Evolutionary conservation across 2,797 vertebrate genomes (phyloP).

Genomic region (Bovichtus variegatus): DNA sequence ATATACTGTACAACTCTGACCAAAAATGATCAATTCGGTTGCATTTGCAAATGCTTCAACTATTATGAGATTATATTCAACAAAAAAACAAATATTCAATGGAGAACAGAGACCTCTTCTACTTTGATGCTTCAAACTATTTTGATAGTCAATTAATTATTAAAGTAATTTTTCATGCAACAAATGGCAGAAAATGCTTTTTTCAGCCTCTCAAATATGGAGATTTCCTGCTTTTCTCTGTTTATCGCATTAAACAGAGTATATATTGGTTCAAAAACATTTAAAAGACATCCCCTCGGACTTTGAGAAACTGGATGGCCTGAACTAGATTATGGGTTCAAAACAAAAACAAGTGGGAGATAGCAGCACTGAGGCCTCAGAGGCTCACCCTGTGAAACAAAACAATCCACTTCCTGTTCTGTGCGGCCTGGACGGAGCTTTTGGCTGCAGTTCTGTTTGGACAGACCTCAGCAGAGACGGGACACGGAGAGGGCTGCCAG

Average conservation of each 20-base stretch:
- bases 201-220: too few species aligned
- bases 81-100: conserved; percentile 1
- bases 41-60: background rate
- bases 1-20: background rate
- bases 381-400: conserved; percentile 68
- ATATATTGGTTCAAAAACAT: too few species aligned
- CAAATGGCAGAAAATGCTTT: too few species aligned
- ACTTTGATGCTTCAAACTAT: background rate
- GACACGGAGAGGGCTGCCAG: conserved; percentile 52
- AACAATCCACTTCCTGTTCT: conserved; percentile 81
- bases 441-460: conserved; percentile 70
- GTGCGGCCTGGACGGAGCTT: conserved; percentile 59
- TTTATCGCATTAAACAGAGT: too few species aligned
- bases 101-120: background rate
- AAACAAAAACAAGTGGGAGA: conserved; percentile 58
- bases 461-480: conserved; percentile 55
- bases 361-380: conserved; percentile 45
- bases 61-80: background rate
- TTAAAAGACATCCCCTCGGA: too few species aligned
- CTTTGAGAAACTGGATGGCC: too few species aligned
- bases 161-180: too few species aligned
- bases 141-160: too few species aligned
- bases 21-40: background rate
- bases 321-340: conserved; percentile 43
- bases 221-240: too few species aligned